Conservation (phyloP, 2,797 vertebrate genomes). For the Danio choprae region DNA sequence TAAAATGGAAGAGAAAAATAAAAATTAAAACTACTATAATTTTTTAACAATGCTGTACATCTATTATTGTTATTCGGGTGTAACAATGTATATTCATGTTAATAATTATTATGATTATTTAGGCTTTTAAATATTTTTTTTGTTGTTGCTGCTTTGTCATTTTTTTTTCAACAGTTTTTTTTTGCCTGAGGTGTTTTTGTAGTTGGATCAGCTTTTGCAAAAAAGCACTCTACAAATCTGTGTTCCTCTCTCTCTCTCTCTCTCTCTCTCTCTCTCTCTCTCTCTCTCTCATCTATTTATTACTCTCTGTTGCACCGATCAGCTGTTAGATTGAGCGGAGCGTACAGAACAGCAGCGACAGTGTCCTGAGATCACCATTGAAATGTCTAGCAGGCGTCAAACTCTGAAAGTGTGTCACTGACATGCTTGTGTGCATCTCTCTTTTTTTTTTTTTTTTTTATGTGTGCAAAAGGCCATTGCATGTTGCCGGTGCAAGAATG, state of each 20-base stretch:
- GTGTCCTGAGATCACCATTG: conserved; percentile 7
- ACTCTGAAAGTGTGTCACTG: conserved; percentile 33
- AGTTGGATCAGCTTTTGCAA: not conserved
- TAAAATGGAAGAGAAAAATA: too few species aligned
- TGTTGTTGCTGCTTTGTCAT: too few species aligned
- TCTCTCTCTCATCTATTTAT: not conserved
- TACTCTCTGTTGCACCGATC: not conserved
- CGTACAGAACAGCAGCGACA: not conserved
- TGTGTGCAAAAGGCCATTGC: not conserved
- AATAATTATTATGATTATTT: too few species aligned
- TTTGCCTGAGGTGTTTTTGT: not conserved
- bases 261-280: not conserved
- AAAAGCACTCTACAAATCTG: conserved; percentile 9
- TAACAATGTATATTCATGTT: too few species aligned
- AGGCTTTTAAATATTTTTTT: too few species aligned
- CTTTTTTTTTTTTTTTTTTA: not conserved
- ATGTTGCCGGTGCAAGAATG: not conserved
- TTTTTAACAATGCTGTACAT: too few species aligned
- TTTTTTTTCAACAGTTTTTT: too few species aligned
- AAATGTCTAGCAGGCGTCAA: conserved; percentile 14
- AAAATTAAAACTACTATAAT: too few species aligned
- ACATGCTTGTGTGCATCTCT: not conserved
- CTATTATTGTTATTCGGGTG: too few species aligned
- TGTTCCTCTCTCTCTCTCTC: not conserved
- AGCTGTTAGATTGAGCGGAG: not conserved